Base-by-base conservation (phyloP, 2,888 invertebrate species). In the Campoletis raptor region DNA sequence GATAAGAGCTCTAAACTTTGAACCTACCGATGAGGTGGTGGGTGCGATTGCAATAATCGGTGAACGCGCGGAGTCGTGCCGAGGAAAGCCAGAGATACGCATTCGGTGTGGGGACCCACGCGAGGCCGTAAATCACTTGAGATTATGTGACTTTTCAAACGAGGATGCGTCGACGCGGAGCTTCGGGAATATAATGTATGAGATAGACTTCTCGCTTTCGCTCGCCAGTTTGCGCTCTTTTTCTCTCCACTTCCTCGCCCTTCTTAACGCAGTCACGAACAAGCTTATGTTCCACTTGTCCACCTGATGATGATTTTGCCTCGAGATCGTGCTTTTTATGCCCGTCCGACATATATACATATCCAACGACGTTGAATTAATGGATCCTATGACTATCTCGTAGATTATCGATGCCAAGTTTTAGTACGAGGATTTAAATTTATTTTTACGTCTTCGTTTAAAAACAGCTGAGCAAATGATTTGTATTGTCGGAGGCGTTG, bases 111-210 rank as follows among this genome's bases (percentile, higher is more conserved):
- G 54, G 7, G 52, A 57, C 74, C 67, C 61, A 42, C 72, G 85
- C 76, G 76, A 82, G 57, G 54, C 73, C 89, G 90, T 92, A 92
- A 92, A 92, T 92, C 93, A 92, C 89, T 87, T 88, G 89, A 92
- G 92, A 92, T 92, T 92, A 92, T 92, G 91, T 91, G 92, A 92
- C 91, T 92, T 92, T 92, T 92, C 91, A 90, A 91, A 91, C 90
- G 90, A 91, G 91, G 90, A 91, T 91, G 91, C 90, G 90, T 89
- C 91, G 72, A 83, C 86, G 86, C 40, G 76, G 74, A 85, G 79
- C 88, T 90, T 89, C 87, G 89, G 85, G 87, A 78, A 89, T 88
- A 86, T 90, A 90, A 90, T 88, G 89, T 89, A 90, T 88, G 89
- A 87, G 89, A 89, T 89, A 88, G 88, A 90, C 90, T 90, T 85